Evolutionary conservation across 1,140 invertebrate species (phyloP), one percentile per base, ranked within the genome.

Genomic region (Gerris buenoi): DNA sequence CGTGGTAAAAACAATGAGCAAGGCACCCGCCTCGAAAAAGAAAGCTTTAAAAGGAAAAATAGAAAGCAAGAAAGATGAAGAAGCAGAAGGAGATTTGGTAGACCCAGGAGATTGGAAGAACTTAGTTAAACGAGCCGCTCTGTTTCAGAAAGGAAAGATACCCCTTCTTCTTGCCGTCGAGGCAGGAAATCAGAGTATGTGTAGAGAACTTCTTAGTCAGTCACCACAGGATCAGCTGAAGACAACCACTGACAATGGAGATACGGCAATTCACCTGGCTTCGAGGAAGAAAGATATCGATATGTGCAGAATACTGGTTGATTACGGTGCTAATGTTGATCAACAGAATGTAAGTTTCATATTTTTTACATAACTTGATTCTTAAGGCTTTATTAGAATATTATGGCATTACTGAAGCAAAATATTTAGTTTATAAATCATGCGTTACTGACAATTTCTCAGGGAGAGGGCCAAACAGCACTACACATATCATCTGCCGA

Each of bases 401-500:
- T n/a, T n/a, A n/a, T n/a, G n/a, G n/a, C n/a, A n/a, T n/a, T n/a
- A n/a, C n/a, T n/a, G n/a, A n/a, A n/a, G n/a, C n/a, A n/a, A n/a
- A n/a, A n/a, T n/a, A n/a, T n/a, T n/a, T n/a, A n/a, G n/a, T n/a
- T n/a, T n/a, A n/a, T n/a, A n/a, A n/a, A n/a, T n/a, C n/a, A n/a
- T n/a, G n/a, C n/a, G n/a, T n/a, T n/a, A n/a, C n/a, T n/a, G n/a
- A n/a, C n/a, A 10, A 46, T 46, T 46, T 65, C 5, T 25, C 74
- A 89, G 87, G 86, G 88, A 1, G 88, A 95, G 63, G 95, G 95
- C 0, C 90, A 95, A 77, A 97, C 95, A 0, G 83, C 93, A 0
- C 76, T 98, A 25, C 96, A 98, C 73, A 91, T 98, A 65, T 91
- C 93, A 0, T 91, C 95, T n/a, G 89, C 89, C 5, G 91, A 95